These are phyloP conservation scores for Apotomis capreana DNA, from an alignment of 2,888 invertebrate species.

Conservation along the genomic window DNA sequence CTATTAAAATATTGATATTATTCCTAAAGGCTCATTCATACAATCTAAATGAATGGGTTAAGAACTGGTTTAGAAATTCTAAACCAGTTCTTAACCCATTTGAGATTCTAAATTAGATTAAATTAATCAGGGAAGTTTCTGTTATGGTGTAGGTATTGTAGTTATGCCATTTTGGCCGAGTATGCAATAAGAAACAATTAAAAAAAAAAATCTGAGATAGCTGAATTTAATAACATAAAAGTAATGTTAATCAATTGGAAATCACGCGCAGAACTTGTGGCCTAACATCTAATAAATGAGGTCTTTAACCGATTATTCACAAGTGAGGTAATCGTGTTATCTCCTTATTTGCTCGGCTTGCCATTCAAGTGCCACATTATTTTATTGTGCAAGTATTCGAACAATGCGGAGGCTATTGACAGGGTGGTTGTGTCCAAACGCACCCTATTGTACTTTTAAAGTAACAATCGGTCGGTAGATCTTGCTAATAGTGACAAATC, in stretches of 20 bases:
- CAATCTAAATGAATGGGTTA: too few species aligned
- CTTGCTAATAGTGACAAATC: constrained; percentile 8
- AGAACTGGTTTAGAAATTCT: too few species aligned
- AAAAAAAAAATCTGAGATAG: too few species aligned
- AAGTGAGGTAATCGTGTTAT: constrained; percentile 40
- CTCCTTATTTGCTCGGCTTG: constrained; percentile 40
- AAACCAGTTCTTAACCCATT: too few species aligned
- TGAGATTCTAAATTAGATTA: too few species aligned
- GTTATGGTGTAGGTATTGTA: too few species aligned
- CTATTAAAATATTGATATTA: too few species aligned
- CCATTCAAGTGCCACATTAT: constrained; percentile 63
- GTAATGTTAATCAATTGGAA: background rate
- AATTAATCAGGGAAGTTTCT: too few species aligned
- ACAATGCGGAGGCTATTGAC: constrained; percentile 41
- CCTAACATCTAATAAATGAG: constrained; percentile 38
- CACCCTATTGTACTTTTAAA: constrained; percentile 22
- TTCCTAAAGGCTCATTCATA: too few species aligned
- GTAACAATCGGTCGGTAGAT: constrained; percentile 26
- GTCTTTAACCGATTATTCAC: constrained; percentile 53
- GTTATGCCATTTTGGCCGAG: too few species aligned
- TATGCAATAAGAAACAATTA: too few species aligned
- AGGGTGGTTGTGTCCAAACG: constrained; percentile 25
- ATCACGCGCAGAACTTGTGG: constrained; percentile 19
- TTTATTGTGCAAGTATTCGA: constrained; percentile 58
- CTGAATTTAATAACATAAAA: background rate